Evolutionary conservation across 2,888 invertebrate genomes (phyloP), one percentile per base, ranked within the genome.

Genomic region (Dascillus cervinus): DNA sequence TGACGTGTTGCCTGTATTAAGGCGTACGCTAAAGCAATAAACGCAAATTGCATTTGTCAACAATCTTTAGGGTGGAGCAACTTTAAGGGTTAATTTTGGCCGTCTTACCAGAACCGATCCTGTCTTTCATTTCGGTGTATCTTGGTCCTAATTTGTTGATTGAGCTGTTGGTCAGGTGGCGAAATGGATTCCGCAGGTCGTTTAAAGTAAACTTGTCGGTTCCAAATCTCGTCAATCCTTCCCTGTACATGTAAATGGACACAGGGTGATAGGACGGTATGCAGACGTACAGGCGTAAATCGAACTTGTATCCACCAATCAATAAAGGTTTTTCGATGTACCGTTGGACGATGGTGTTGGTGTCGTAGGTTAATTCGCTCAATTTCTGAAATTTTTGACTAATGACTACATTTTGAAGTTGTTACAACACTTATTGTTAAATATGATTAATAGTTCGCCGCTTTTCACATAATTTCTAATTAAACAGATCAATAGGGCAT

Each of bases 301-400:
- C 94, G 66, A 92, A 94, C 66, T 94, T 94, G 67, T 90, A 88
- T 2, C 87, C 89, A 2, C 87, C 90, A 43, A 91, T 79, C 8
- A 85, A 69, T 29, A 83, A 66, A 0, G 86, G 86, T 45, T 79
- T 75, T 53, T 82, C 79, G 10, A 87, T 81, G 62, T 87, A 87
- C 40, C 79, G 70, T 61, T 88, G 88, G 3, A 87, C 86, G 19
- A 89, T 82, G 2, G 86, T 82, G 29, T 79, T 79, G 33, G 76
- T 77, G 43, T 85, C 82, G 59, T 87, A 88, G 5, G 76, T 78
- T 55, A 85, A 70, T 43, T 83, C 83, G 43, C 82, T 82, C 11
- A 84, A 65, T 59, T 80, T 79, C 84, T 84, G 66, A 17, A 71
- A 69, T 24, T n/a, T n/a, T n/a, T n/a, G n/a, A n/a, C n/a, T n/a